A percentile compares a stretch with the other conserved stretches of the same genome.
These are phyloP conservation scores for Bicyclus anynana DNA, from an alignment of 1,140 invertebrate species.

Conservation along the genomic window DNA sequence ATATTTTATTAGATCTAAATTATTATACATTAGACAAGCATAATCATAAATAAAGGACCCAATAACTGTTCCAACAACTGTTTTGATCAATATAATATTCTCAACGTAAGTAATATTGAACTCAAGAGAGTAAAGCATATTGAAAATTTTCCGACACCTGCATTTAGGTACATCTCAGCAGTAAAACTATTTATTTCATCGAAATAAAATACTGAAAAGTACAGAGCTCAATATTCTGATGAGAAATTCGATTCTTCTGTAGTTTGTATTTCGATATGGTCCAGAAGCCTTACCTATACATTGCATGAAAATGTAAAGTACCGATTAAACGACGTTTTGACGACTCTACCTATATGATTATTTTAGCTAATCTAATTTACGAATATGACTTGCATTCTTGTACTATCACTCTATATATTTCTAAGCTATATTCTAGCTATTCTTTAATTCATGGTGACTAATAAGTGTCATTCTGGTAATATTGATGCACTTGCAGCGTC, in stretches of 20 bases:
- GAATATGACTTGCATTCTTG: background rate
- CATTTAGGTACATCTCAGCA: no score
- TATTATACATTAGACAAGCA: no score
- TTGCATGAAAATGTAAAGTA: slow-evolving; percentile 2
- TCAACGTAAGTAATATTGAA: no score
- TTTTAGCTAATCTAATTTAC: slow-evolving; percentile 11
- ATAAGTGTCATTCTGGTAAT: background rate
- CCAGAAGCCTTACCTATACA: no score
- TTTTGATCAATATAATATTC: no score
- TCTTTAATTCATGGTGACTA: background rate
- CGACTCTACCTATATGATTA: background rate
- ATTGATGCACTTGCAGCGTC: background rate
- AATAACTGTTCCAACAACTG: no score
- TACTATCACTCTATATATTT: background rate
- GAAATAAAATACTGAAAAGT: no score
- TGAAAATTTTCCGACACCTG: no score
- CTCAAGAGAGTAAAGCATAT: no score
- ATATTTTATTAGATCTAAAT: no score
- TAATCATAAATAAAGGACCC: no score
- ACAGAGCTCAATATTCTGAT: no score
- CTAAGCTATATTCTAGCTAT: background rate
- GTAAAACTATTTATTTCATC: background rate
- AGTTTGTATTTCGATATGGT: slow-evolving; percentile 5
- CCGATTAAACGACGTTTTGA: slow-evolving; percentile 4
- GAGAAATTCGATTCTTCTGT: background rate